Base-by-base conservation (phyloP, 2,113 vertebrate species). In the Mugil cephalus region DNA sequence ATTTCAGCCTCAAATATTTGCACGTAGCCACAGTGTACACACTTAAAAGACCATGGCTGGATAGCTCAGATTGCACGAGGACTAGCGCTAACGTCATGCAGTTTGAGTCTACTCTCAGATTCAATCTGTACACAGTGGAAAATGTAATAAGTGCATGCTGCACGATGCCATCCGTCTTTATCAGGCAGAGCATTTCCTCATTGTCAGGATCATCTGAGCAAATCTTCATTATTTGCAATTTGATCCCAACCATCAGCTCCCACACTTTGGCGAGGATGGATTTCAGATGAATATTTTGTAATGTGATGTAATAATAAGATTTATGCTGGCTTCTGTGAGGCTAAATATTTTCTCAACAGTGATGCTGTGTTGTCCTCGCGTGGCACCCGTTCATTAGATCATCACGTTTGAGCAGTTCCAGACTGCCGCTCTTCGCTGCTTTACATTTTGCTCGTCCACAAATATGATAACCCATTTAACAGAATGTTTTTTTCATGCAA, bases 401-500 rank as follows among this genome's bases (percentile, higher is more conserved):
- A 34, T 61, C 56, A 68, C 42, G 47, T 64, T 38, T 21, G 15
- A 67, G 12, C 35, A 36, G 14, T 43, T n/a, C n/a, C n/a, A n/a
- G 53, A 69, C 66, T 81, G 61, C 83, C 69, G 64, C 15, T 71
- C 19, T 67, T 61, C 51, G 15, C 73, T 82, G 78, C 75, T 85
- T 86, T 81, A 83, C 74, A 87, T 88, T 73, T 77, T 47, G 13
- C 70, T 69, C 35, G 43, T 56, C 40, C 51, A 62, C 83, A 70
- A 87, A 84, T 62, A 80, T 79, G 63, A 87, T 81, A 69, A 84
- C 74, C 71, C 82, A 79, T 80, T 88, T 77, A 74, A 69, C 69
- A 42, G 64, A 66, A 77, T 66, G 58, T 67, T 68, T 78, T 66
- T 87, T 86, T 80, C 55, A 90, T 88, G 84, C 83, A 87, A 88